A percentile compares a stretch with the other conserved stretches of the same genome.
Evolutionary conservation across 2,888 invertebrate species (phyloP).

Genomic region (Amphipyra tragopoginis): DNA sequence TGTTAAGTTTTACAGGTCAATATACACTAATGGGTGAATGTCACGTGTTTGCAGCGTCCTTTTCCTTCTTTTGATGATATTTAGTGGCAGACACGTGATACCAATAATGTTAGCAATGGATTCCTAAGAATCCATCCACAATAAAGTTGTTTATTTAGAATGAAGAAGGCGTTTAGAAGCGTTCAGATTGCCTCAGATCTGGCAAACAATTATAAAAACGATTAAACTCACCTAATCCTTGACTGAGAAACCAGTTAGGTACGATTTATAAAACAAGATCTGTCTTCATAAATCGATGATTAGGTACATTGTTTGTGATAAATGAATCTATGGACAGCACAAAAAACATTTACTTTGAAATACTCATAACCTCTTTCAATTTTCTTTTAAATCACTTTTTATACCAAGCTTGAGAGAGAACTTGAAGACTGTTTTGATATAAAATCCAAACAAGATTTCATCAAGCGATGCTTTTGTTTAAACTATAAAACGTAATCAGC

Average conservation of each 20-base stretch:
- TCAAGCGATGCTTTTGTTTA: too few relatives aligned
- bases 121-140: slow-evolving; percentile 1
- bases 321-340: too few relatives aligned
- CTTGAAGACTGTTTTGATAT: too few relatives aligned
- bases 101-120: slow-evolving; percentile 1
- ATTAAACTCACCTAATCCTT: neutral
- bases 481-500: too few relatives aligned
- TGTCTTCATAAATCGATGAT: too few relatives aligned
- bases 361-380: too few relatives aligned
- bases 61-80: neutral
- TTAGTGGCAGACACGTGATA: slow-evolving; percentile 5
- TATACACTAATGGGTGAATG: neutral
- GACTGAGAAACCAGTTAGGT: neutral
- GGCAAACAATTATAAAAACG: neutral
- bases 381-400: too few relatives aligned
- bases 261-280: neutral
- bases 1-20: slow-evolving; percentile 13
- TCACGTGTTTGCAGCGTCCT: slow-evolving; percentile 6
- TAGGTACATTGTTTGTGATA: too few relatives aligned
- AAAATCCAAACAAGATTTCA: too few relatives aligned
- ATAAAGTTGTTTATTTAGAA: slow-evolving; percentile 9
- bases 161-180: neutral
- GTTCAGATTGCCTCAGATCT: neutral
- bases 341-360: too few relatives aligned
- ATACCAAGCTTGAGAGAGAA: too few relatives aligned